A percentile compares a stretch with the other conserved stretches of the same genome.
Evolutionary conservation across 2,113 vertebrate species (phyloP).

Genomic region (Brachypteracias leptosomus): DNA sequence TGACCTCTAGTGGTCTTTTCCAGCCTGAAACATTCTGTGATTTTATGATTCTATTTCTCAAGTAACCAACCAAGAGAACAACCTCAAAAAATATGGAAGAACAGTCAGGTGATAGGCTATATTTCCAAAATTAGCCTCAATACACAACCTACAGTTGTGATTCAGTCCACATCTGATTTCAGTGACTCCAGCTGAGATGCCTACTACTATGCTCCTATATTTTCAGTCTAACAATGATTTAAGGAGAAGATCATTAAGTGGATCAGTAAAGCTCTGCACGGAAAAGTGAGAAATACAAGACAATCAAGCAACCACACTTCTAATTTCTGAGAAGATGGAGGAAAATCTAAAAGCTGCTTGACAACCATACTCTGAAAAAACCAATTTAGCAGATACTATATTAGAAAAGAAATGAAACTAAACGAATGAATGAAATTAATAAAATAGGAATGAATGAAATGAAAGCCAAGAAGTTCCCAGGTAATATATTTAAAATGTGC

Average conservation of each 20-base stretch:
- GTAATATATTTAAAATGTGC: neutral
- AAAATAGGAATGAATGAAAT: neutral
- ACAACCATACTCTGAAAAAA: neutral
- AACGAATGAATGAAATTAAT: neutral
- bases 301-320: neutral
- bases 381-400: neutral
- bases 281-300: neutral
- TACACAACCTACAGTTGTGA: neutral
- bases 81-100: neutral
- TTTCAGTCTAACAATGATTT: neutral
- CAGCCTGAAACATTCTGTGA: no score
- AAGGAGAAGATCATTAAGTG: neutral
- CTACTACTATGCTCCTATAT: neutral
- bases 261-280: neutral
- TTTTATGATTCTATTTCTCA: no score
- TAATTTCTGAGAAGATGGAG: neutral
- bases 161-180: neutral
- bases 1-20: no score
- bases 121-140: neutral
- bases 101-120: neutral
- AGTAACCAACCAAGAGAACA: neutral
- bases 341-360: neutral
- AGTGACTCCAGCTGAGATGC: neutral
- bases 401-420: neutral
- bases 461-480: neutral